Percentiles rank a stretch among this genome's conserved stretches.
Conservation (phyloP, 2,113 vertebrate species). For the Pygoscelis adeliae region DNA sequence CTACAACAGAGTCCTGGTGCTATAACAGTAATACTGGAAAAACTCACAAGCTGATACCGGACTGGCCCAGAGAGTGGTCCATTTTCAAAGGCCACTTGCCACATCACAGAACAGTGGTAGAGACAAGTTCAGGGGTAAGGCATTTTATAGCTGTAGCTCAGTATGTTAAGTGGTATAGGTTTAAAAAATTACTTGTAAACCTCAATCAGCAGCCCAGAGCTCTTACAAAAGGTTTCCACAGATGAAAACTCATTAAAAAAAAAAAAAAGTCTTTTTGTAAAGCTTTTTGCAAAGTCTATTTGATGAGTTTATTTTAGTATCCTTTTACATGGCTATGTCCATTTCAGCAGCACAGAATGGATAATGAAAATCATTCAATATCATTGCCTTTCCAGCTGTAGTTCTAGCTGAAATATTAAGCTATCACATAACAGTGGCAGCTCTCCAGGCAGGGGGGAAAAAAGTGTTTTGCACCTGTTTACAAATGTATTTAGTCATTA, state of each 20-base stretch:
- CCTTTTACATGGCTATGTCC: neutral
- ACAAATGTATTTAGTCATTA: conserved; percentile 36
- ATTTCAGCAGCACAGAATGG: neutral
- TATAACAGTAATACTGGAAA: neutral
- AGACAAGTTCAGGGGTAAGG: neutral
- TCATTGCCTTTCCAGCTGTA: conserved; percentile 46
- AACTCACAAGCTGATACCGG: fast-evolving
- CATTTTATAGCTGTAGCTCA: neutral
- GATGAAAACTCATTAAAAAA: neutral
- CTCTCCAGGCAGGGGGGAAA: neutral
- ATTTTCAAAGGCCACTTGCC: neutral
- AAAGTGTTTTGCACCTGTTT: conserved; percentile 54
- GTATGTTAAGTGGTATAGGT: neutral
- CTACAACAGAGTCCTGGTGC: neutral
- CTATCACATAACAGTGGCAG: conserved; percentile 52
- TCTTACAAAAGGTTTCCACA: neutral
- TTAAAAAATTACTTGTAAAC: neutral
- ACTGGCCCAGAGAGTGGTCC: fast-evolving
- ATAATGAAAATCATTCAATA: conserved; percentile 33
- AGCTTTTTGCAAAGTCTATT: neutral
- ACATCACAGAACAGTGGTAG: neutral
- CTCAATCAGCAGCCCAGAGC: neutral
- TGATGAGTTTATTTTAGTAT: neutral
- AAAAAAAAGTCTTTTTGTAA: neutral
- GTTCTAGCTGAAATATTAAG: conserved; percentile 43